Conservation (phyloP, 2,113 vertebrate species). For the Steatornis caripensis region DNA sequence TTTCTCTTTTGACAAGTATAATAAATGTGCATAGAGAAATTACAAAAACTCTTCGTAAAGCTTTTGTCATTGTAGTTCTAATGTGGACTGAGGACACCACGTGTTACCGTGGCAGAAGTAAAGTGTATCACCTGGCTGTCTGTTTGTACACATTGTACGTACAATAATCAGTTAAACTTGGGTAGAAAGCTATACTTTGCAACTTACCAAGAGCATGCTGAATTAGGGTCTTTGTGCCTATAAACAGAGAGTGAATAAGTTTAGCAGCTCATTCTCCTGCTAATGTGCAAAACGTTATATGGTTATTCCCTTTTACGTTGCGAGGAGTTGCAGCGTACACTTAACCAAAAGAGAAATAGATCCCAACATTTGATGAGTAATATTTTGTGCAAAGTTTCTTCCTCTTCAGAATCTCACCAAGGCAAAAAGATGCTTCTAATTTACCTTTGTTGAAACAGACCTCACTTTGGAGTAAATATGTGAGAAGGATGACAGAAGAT, state of each 20-base stretch:
- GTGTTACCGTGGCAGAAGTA: neutral
- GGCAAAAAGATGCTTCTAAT: neutral
- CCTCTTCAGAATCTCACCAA: neutral
- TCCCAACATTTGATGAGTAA: neutral
- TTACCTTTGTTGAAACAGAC: neutral
- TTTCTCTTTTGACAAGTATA: neutral
- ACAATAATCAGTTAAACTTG: neutral
- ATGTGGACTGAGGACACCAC: neutral
- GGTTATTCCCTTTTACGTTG: neutral
- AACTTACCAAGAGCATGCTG: neutral
- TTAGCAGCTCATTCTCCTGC: neutral
- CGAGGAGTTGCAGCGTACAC: neutral
- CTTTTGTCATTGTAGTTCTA: neutral
- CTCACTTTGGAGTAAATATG: neutral
- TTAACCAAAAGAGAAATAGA: neutral
- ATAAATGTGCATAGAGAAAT: neutral
- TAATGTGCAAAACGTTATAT: neutral
- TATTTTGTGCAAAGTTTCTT: neutral
- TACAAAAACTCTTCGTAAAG: neutral
- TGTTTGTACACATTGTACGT: neutral
- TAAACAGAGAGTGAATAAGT: neutral
- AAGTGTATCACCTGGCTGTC: no score
- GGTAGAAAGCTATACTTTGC: neutral
- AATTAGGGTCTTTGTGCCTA: neutral
- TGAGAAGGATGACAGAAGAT: neutral